phyloP scores from a whole-genome alignment of 2,113 vertebrate genomes.

The Cyanoramphus novaezelandiae region DNA sequence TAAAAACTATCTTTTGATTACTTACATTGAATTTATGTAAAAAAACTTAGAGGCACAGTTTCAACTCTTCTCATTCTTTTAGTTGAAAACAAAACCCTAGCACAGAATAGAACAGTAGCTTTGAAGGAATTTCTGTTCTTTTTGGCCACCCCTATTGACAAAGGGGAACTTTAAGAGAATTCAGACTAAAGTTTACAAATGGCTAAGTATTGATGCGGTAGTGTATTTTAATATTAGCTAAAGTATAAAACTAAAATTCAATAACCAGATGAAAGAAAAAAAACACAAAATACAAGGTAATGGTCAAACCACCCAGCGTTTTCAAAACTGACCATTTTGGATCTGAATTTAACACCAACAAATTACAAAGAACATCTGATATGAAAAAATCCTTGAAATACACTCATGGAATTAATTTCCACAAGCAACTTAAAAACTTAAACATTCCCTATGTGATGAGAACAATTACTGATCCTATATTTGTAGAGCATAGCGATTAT shows the following conservation, averaged over 20 bases:
- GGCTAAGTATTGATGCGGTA: background rate
- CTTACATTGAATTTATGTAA: background rate
- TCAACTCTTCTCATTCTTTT: background rate
- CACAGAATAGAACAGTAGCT: background rate
- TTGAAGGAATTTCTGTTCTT: background rate
- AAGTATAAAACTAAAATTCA: background rate
- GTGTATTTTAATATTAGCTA: background rate
- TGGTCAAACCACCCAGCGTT: background rate
- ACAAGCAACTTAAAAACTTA: background rate
- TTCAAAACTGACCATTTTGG: background rate
- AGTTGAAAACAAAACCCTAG: background rate
- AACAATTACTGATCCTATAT: background rate
- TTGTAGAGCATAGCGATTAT: background rate
- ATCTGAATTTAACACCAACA: background rate
- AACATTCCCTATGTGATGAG: background rate
- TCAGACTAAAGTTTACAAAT: background rate
- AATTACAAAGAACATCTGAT: background rate
- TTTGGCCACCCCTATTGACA: background rate
- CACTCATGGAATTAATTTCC: background rate
- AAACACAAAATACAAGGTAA: background rate
- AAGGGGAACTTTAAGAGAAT: background rate
- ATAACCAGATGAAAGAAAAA: background rate
- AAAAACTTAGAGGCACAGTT: background rate
- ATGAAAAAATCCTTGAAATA: background rate
- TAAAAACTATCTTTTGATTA: background rate